Conservation (phyloP, 2,797 vertebrate species). For the Orientallactaga sibirica region DNA sequence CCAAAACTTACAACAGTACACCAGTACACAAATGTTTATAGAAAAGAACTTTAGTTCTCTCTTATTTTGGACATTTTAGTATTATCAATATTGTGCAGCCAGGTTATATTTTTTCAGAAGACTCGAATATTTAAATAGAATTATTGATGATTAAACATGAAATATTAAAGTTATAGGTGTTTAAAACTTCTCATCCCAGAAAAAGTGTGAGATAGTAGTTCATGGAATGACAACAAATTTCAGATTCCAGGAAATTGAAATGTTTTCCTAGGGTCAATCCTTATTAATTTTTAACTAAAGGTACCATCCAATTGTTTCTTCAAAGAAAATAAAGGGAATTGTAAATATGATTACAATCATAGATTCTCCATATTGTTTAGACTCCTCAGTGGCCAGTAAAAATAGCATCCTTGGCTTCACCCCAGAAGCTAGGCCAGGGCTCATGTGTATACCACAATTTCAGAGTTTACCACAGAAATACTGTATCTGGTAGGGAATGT, state of each 20-base stretch:
- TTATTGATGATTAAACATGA: not conserved
- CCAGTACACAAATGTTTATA: not conserved
- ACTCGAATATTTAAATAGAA: not conserved
- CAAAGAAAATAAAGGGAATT: not conserved
- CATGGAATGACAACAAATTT: not conserved
- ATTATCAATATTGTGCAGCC: not conserved
- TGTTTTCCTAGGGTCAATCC: not conserved
- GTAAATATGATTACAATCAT: not conserved
- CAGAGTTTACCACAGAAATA: not conserved
- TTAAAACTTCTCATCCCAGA: not conserved
- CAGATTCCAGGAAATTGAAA: not conserved
- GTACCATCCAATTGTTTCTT: not conserved
- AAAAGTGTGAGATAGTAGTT: not conserved
- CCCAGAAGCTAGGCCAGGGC: not conserved
- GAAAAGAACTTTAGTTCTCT: not conserved
- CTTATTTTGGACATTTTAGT: not conserved
- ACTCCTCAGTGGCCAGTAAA: not conserved
- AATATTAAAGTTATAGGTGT: not conserved
- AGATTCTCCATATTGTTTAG: not conserved
- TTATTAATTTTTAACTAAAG: conserved; percentile 6
- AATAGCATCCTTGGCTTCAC: not conserved
- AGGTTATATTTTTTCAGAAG: not conserved
- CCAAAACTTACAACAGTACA: not conserved
- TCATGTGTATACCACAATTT: not conserved
- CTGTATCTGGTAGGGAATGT: not conserved